Conservation (phyloP, 2,888 invertebrate genomes). For the Cryptus viduatorius region DNA sequence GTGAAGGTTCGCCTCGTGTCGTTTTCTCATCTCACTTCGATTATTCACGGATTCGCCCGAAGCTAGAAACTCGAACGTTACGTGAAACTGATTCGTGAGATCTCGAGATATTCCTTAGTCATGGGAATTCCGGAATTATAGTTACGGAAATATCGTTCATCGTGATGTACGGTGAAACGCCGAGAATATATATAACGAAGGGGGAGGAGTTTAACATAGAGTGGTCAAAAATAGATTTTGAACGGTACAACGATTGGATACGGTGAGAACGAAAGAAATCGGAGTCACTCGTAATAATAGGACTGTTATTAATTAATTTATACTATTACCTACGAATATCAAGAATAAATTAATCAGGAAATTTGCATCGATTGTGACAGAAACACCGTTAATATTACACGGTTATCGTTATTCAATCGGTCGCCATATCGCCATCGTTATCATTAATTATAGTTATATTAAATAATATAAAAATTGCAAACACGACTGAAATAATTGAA, state of each 20-base stretch:
- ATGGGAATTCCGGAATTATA: constrained; percentile 38
- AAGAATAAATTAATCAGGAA: background rate
- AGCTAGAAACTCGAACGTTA: background rate
- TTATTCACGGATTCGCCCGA: background rate
- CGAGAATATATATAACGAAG: background rate
- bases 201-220: background rate
- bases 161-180: background rate
- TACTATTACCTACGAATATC: background rate
- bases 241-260: constrained; percentile 21
- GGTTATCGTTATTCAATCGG: no score
- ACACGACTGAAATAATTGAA: background rate
- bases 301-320: background rate
- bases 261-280: constrained; percentile 29
- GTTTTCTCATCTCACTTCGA: background rate
- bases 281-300: constrained; percentile 1
- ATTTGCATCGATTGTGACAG: background rate
- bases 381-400: background rate
- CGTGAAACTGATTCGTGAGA: background rate
- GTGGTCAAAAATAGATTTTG: constrained; percentile 53
- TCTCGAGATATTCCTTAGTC: constrained; percentile 22
- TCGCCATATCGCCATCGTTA: background rate
- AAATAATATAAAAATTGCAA: background rate
- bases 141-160: constrained; percentile 56
- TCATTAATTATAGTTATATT: background rate
- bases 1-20: no score